Base-by-base conservation (phyloP, 2,113 vertebrate genomes). In the Eretmodus cyanostictus region DNA sequence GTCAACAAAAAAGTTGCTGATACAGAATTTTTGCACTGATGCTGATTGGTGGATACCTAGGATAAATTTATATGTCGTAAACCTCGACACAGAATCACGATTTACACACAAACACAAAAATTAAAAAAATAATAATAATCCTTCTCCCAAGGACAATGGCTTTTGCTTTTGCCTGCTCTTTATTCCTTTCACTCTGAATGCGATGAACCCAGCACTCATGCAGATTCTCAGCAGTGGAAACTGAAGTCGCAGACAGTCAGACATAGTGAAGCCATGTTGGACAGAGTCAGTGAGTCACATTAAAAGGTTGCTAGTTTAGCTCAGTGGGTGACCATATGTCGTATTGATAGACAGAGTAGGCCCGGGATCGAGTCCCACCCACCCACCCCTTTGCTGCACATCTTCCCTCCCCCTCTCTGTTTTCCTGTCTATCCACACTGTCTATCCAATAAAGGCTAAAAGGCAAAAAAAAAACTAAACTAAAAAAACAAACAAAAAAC, bases 251-350 rank as follows among this genome's bases (percentile, higher is more conserved):
- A 42, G 45, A 12, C 81, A 57, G 51, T 49, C 57, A 76, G 42
- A 17, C 71, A 49, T 7, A 22, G 7, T 31, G 80, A 82, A 40
- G 42, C 34, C 83, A 68, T 61, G 84, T 24, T 24, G 40, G 31
- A 82, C 42, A 63, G 27, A 42, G 51, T 12, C 76, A 27, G 55
- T 86, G 73, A 61, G 80, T 87, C 85, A 87, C 31, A n/a, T 36
- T 63, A 63, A 63, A 63, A 63, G 6, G 9, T 36, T 63, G 59
- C 59, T 19, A 63, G 59, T 63, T 36, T 36, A 63, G 31, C 31
- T 36, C 59, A 63, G 59, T 63, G 31, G 59, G 59, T 36, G 0
- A 63, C 9, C 9, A 36, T 4, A 2, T 11, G 59, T 19, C 4
- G 31, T 19, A 19, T 5, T 34, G 31, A 0, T 12, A 34, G 59